Evolutionary conservation across 2,113 vertebrate genomes (phyloP).

Genomic region (Spheniscus mendiculus): DNA sequence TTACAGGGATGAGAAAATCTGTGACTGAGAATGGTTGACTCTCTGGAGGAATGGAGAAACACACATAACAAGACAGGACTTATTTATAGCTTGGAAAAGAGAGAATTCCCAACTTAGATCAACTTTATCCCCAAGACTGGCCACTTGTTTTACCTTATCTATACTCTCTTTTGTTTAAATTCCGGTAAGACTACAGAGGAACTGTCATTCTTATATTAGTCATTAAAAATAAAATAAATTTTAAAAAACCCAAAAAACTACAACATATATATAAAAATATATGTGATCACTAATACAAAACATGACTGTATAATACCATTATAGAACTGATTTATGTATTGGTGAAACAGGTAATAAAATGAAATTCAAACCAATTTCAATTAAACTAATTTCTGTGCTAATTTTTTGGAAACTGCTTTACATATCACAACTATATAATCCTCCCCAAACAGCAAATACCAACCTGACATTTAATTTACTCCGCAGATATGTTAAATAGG

Average conservation of each 20-base stretch:
- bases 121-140: neutral
- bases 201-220: neutral
- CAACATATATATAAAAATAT: neutral
- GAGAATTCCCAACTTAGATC: neutral
- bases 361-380: neutral
- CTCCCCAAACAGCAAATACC: neutral
- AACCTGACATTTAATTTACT: conserved; percentile 7
- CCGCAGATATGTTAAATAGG: neutral
- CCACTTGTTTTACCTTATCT: neutral
- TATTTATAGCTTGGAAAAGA: neutral
- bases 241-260: neutral
- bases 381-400: neutral
- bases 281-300: neutral
- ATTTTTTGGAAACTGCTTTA: neutral
- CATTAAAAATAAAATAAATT: neutral
- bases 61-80: neutral
- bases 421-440: neutral
- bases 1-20: neutral
- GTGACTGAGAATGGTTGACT: neutral
- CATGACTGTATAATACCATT: neutral
- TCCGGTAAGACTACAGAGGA: neutral
- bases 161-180: neutral
- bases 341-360: neutral
- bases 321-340: neutral
- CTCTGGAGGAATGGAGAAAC: neutral